Evolutionary conservation across 1,140 invertebrate genomes (phyloP).

Genomic region (Leptinotarsa defecta): DNA sequence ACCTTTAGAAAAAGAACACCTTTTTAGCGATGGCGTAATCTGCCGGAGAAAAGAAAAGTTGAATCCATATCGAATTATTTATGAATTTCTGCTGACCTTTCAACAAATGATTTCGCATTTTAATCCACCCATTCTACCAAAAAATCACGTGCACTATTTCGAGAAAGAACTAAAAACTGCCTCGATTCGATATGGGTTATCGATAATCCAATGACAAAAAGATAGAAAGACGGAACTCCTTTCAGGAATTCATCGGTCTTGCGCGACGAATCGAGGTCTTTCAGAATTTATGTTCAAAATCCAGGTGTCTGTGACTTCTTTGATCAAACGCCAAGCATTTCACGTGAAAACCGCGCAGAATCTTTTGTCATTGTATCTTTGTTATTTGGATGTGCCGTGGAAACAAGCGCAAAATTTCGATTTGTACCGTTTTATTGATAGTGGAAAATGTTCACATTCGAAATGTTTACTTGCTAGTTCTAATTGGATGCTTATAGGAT

Average conservation of each 20-base stretch:
- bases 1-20: neutral
- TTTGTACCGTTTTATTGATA: conserved; percentile 30
- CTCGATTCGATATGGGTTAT: conserved; percentile 8
- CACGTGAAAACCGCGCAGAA: conserved; percentile 35
- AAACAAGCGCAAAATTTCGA: conserved; percentile 31
- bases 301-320: conserved; percentile 21
- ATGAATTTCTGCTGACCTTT: neutral
- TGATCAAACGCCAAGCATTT: conserved; percentile 15
- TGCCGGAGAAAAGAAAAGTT: neutral
- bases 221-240: conserved; percentile 22
- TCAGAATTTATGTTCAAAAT: conserved; percentile 12
- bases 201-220: conserved; percentile 22
- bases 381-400: conserved; percentile 23
- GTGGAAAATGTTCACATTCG: neutral
- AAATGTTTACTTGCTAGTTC: neutral
- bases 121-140: conserved; percentile 15
- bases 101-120: neutral
- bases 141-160: conserved; percentile 15
- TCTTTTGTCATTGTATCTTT: conserved; percentile 30
- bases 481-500: neutral
- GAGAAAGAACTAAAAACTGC: conserved; percentile 2
- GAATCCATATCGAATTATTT: conserved; percentile 3
- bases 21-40: neutral
- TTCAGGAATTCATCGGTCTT: conserved; percentile 30
- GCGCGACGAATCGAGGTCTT: conserved; percentile 35